These are phyloP conservation scores for Acromyrmex charruanus DNA, from an alignment of 1,140 invertebrate genomes.

Conservation along the genomic window DNA sequence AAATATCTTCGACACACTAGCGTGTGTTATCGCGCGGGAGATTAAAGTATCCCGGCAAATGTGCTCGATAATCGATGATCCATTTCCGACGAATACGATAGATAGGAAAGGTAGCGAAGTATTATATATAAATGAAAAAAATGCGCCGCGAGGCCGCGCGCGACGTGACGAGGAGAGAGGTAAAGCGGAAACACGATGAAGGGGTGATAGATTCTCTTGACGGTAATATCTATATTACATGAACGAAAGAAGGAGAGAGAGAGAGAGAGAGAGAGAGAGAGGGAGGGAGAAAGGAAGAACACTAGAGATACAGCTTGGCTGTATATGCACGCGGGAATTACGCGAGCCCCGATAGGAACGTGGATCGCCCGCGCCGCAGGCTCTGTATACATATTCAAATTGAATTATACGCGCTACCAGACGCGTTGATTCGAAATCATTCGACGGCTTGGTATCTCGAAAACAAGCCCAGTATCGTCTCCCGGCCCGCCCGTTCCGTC, in stretches of 20 bases:
- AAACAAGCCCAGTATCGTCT: slow-evolving; percentile 62
- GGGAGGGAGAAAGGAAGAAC: too few relatives aligned
- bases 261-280: neutral
- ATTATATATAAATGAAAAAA: slow-evolving; percentile 26
- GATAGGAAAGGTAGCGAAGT: neutral
- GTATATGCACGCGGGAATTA: slow-evolving; percentile 51
- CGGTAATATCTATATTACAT: slow-evolving; percentile 47
- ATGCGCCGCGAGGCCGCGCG: neutral
- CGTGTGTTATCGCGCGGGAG: slow-evolving; percentile 33
- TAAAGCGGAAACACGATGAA: neutral
- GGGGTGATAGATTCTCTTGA: slow-evolving; percentile 31
- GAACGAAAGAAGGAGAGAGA: neutral
- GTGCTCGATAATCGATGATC: slow-evolving; percentile 56
- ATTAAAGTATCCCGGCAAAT: slow-evolving; percentile 53
- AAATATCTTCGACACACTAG: slow-evolving; percentile 27
- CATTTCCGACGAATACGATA: slow-evolving; percentile 25
- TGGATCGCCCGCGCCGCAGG: slow-evolving; percentile 33
- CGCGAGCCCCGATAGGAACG: slow-evolving; percentile 43
- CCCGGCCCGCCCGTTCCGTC: slow-evolving; percentile 40
- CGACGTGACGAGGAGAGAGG: neutral
- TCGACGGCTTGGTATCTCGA: slow-evolving; percentile 76
- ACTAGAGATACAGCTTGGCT: neutral
- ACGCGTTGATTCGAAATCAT: slow-evolving; percentile 86
- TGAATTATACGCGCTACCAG: slow-evolving; percentile 85
- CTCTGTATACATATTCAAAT: slow-evolving; percentile 86